These are phyloP conservation scores for Pseudonaja textilis DNA, from an alignment of 2,113 vertebrate genomes.

Conservation along the genomic window DNA sequence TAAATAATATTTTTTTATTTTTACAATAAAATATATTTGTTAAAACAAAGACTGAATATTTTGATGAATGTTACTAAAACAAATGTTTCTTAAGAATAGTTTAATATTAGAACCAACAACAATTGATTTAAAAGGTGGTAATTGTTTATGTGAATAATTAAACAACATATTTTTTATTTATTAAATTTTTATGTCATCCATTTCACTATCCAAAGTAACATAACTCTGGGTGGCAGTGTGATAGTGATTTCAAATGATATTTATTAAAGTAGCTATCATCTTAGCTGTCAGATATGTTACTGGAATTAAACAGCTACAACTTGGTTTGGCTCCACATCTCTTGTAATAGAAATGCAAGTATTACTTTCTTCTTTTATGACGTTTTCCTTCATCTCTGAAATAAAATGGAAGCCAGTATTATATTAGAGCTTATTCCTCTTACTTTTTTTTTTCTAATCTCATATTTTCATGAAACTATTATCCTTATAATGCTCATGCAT, in stretches of 20 bases:
- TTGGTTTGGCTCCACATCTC: not conserved
- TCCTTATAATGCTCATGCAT: not conserved
- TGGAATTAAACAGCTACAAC: not conserved
- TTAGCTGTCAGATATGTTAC: not conserved
- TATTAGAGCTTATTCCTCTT: not conserved
- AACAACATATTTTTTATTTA: not conserved
- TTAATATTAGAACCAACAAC: not conserved
- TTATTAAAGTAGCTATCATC: not conserved
- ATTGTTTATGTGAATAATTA: not conserved
- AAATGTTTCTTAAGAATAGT: not conserved
- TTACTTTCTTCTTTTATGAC: constrained; percentile 80
- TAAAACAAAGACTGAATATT: not conserved
- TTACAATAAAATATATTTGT: not conserved
- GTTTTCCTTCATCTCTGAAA: constrained; percentile 81
- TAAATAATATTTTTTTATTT: not conserved
- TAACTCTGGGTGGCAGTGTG: not conserved
- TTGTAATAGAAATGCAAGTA: not conserved
- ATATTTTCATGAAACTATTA: not conserved
- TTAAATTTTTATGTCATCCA: not conserved
- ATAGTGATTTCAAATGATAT: not conserved
- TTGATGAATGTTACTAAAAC: not conserved
- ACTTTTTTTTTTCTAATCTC: not conserved
- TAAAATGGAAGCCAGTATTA: constrained; percentile 28
- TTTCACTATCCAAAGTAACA: not conserved
- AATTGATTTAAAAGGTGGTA: not conserved